These are phyloP conservation scores for Diaprepes abbreviatus DNA, from an alignment of 2,888 invertebrate species.

Conservation along the genomic window DNA sequence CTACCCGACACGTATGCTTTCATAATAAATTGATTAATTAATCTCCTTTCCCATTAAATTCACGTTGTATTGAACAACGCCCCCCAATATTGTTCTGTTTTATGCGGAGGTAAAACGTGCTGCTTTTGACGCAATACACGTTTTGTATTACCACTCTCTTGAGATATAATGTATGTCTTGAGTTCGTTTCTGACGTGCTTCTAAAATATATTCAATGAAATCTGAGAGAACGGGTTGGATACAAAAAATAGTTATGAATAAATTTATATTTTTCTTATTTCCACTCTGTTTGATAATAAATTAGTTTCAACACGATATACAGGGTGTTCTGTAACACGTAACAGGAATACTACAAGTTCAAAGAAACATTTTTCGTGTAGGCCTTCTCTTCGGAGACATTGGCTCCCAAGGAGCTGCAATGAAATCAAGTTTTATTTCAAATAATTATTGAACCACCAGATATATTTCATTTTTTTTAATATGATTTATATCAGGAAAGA, in stretches of 20 bases:
- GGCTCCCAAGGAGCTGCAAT: too few relatives aligned
- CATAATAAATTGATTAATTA: constrained; percentile 41
- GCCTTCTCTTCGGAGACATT: too few relatives aligned
- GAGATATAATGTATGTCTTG: constrained; percentile 1
- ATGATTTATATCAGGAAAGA: too few relatives aligned
- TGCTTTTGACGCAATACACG: constrained; percentile 7
- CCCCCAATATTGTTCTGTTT: constrained; percentile 20
- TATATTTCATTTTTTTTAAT: too few relatives aligned
- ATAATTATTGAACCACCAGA: too few relatives aligned
- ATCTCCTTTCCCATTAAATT: constrained; percentile 33
- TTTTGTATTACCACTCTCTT: constrained; percentile 7
- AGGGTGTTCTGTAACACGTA: too few relatives aligned
- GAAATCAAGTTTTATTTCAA: too few relatives aligned
- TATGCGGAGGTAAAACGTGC: constrained; percentile 7
- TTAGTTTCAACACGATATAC: too few relatives aligned
- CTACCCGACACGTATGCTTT: constrained; percentile 17
- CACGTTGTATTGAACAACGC: constrained; percentile 23
- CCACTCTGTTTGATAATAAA: too few relatives aligned
- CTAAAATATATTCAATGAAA: background rate
- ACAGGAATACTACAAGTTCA: too few relatives aligned
- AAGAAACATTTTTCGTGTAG: too few relatives aligned
- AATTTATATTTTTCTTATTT: too few relatives aligned
- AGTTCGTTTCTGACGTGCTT: background rate
- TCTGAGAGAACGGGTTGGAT: background rate
- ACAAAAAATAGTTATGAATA: background rate